Conservation (phyloP, 1,140 invertebrate species). For the Drosophila littoralis region DNA sequence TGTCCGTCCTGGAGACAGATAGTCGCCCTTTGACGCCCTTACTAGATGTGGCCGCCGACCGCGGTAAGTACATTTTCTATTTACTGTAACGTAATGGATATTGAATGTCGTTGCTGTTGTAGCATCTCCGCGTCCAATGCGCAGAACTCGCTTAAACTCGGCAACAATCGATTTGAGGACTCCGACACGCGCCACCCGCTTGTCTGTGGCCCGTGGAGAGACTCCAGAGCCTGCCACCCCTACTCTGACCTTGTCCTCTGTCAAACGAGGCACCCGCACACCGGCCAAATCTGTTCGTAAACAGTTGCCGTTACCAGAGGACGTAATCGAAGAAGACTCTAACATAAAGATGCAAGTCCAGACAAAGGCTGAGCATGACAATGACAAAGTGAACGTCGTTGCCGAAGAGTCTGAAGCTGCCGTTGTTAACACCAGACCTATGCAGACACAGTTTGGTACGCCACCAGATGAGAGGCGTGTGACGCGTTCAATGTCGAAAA, state of each 20-base stretch:
- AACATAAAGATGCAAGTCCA: neutral
- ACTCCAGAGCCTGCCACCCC: conserved; percentile 58
- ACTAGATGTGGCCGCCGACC: conserved; percentile 47
- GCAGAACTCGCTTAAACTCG: conserved; percentile 65
- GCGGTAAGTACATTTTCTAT: conserved; percentile 42
- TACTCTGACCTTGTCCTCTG: conserved; percentile 14
- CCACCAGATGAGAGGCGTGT: conserved; percentile 35
- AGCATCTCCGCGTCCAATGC: conserved; percentile 58
- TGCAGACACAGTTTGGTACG: neutral
- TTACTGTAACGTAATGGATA: neutral
- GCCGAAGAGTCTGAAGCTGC: neutral
- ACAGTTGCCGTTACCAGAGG: conserved; percentile 45
- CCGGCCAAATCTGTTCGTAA: conserved; percentile 49
- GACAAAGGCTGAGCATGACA: neutral
- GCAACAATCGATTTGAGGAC: conserved; percentile 53
- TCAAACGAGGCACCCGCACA: conserved; percentile 47
- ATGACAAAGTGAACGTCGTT: neutral
- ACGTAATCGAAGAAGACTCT: neutral
- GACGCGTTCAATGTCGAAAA: conserved; percentile 68
- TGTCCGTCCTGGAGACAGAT: conserved; percentile 57
- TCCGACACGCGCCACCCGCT: conserved; percentile 52
- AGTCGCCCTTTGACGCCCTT: conserved; percentile 65
- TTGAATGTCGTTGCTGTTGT: conserved; percentile 1
- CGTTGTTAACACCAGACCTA: neutral
- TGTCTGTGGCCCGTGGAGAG: conserved; percentile 55